phyloP scores from a whole-genome alignment of 1,140 invertebrate species.

The Magallana angulata region DNA sequence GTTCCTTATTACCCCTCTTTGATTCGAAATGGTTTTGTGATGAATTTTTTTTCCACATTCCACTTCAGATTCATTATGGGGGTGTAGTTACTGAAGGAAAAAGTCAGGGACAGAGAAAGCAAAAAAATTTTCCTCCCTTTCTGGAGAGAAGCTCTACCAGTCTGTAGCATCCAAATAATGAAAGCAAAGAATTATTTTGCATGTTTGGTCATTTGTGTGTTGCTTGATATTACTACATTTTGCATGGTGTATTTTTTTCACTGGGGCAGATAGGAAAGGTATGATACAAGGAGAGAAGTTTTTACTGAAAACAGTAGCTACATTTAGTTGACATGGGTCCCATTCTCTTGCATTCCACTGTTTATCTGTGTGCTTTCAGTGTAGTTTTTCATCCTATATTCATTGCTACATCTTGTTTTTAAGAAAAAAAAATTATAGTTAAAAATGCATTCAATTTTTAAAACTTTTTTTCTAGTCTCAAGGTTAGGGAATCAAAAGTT shows the following conservation, averaged over 20 bases:
- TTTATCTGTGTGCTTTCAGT: constrained; percentile 20
- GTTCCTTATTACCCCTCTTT: neutral
- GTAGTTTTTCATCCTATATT: neutral
- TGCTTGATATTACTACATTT: neutral
- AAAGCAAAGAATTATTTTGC: too few species aligned
- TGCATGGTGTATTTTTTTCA: neutral
- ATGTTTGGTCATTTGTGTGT: neutral
- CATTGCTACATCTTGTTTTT: neutral
- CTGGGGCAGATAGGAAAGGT: neutral
- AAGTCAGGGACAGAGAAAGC: too few species aligned
- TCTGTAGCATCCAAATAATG: too few species aligned
- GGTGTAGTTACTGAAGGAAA: neutral
- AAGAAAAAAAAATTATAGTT: neutral
- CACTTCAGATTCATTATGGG: neutral
- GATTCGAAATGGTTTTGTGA: constrained; percentile 1
- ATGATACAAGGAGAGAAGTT: neutral
- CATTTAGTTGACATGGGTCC: constrained; percentile 22
- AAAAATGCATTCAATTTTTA: neutral
- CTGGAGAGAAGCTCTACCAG: too few species aligned
- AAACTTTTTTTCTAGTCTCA: neutral
- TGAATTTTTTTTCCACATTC: constrained; percentile 23
- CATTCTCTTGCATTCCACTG: constrained; percentile 29
- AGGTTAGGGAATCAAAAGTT: neutral
- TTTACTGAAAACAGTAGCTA: neutral
- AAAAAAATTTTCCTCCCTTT: too few species aligned